Evolutionary conservation across 2,888 invertebrate species (phyloP).

Genomic region (Euproctis similis): DNA sequence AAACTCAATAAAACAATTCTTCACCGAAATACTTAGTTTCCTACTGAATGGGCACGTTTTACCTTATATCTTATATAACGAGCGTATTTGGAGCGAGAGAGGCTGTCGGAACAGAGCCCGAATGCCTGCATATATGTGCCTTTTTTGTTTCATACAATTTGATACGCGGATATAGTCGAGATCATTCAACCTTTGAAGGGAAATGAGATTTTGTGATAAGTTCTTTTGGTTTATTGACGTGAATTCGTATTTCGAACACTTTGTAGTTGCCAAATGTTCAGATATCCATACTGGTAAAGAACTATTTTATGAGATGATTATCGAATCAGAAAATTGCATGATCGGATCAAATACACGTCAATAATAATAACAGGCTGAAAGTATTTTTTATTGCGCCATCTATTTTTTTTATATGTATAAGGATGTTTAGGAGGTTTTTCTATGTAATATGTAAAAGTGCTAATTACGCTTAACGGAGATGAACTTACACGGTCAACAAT

Average conservation of each 20-base stretch:
- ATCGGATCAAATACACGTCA: too few species aligned
- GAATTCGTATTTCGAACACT: slow-evolving; percentile 3
- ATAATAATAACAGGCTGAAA: too few species aligned
- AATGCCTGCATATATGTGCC: slow-evolving; percentile 10
- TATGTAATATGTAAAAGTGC: too few species aligned
- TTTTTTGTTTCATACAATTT: slow-evolving; percentile 14
- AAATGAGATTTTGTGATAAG: slow-evolving; percentile 11
- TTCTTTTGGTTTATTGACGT: slow-evolving; percentile 7
- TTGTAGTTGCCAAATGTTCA: slow-evolving; percentile 1
- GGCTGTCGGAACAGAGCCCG: slow-evolving; percentile 1
- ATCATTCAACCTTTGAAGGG: slow-evolving; percentile 10
- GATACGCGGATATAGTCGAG: slow-evolving; percentile 10
- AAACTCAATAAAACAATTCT: slow-evolving; percentile 8
- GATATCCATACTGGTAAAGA: neutral
- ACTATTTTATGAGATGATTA: neutral
- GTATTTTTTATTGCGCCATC: too few species aligned
- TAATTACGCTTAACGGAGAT: too few species aligned
- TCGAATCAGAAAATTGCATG: neutral
- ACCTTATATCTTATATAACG: slow-evolving; percentile 11
- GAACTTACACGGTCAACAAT: too few species aligned
- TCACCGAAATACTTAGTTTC: slow-evolving; percentile 9
- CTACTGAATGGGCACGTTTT: slow-evolving; percentile 7
- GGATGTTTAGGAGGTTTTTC: too few species aligned
- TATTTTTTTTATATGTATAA: too few species aligned
- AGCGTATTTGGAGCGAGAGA: slow-evolving; percentile 6